Evolutionary conservation across 1,140 invertebrate genomes (phyloP).

Genomic region (Ips typographus): DNA sequence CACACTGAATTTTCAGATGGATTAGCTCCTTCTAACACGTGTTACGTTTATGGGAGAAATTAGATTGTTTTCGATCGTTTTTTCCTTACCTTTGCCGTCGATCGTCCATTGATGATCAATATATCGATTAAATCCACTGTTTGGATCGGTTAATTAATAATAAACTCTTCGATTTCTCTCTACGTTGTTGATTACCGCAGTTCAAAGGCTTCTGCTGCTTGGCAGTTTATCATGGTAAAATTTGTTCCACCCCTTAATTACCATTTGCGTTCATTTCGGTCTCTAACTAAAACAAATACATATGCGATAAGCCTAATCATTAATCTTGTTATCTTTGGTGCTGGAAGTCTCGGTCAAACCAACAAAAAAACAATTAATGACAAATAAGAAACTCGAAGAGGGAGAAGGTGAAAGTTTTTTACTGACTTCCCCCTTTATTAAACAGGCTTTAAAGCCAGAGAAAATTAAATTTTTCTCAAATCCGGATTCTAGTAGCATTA

Average conservation of each 20-base stretch:
- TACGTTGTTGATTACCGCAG: constrained; percentile 1
- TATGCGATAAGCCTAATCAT: not conserved
- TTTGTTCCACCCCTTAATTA: not conserved
- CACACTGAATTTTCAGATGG: too few relatives aligned
- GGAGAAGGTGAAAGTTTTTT: too few relatives aligned
- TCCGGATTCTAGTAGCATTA: not conserved
- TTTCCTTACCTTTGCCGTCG: too few relatives aligned
- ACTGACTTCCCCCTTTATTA: not conserved
- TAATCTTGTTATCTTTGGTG: too few relatives aligned
- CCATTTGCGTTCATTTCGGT: not conserved
- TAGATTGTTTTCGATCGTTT: too few relatives aligned
- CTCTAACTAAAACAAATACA: constrained; percentile 1
- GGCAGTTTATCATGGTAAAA: constrained; percentile 2
- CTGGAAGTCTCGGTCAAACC: too few relatives aligned
- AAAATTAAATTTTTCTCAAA: not conserved
- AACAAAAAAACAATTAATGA: too few relatives aligned
- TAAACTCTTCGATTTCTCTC: not conserved
- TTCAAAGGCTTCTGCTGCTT: not conserved
- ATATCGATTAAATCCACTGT: too few relatives aligned
- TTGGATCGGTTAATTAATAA: not conserved
- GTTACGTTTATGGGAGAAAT: too few relatives aligned
- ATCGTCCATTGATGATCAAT: too few relatives aligned
- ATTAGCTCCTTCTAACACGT: too few relatives aligned
- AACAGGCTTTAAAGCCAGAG: not conserved
- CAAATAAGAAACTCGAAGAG: too few relatives aligned